Evolutionary conservation across 2,888 invertebrate species (phyloP).

Genomic region (Labia minor): DNA sequence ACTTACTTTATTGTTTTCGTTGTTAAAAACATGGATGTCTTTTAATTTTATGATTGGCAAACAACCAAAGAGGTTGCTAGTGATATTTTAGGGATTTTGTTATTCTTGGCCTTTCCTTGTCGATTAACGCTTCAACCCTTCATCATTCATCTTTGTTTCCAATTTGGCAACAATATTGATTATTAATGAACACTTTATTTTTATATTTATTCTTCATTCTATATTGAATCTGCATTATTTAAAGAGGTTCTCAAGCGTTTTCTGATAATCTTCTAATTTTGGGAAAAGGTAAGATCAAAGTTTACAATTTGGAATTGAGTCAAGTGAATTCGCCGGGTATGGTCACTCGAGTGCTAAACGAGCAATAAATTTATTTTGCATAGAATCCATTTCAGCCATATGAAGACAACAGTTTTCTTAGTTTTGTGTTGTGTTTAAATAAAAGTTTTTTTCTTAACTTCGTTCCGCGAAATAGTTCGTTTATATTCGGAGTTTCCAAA

Average conservation of each 20-base stretch:
- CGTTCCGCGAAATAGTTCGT: conserved; percentile 23
- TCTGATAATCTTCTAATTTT: conserved; percentile 24
- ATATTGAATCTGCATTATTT: background rate
- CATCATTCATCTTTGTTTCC: background rate
- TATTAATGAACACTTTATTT: background rate
- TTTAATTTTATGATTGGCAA: no score
- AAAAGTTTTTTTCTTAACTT: conserved; percentile 25
- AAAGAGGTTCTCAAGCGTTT: conserved; percentile 20
- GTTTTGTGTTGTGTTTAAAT: conserved; percentile 26
- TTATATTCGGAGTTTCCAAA: conserved; percentile 22
- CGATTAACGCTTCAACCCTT: background rate
- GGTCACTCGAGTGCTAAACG: conserved; percentile 25
- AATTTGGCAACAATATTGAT: background rate
- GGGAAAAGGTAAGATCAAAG: conserved; percentile 27
- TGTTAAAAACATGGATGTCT: no score
- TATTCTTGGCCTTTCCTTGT: background rate
- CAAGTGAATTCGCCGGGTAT: conserved; percentile 25
- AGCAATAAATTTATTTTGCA: conserved; percentile 24
- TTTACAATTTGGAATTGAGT: conserved; percentile 25
- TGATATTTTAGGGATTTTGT: background rate
- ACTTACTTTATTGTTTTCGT: no score
- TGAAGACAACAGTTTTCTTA: conserved; percentile 27
- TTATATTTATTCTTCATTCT: background rate
- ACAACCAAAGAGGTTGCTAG: no score
- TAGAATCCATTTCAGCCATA: conserved; percentile 25